Percentiles rank a stretch among this genome's conserved stretches.
These are phyloP conservation scores for Tretioscincus oriximinensis DNA, from an alignment of 2,113 vertebrate genomes.

Conservation along the genomic window DNA sequence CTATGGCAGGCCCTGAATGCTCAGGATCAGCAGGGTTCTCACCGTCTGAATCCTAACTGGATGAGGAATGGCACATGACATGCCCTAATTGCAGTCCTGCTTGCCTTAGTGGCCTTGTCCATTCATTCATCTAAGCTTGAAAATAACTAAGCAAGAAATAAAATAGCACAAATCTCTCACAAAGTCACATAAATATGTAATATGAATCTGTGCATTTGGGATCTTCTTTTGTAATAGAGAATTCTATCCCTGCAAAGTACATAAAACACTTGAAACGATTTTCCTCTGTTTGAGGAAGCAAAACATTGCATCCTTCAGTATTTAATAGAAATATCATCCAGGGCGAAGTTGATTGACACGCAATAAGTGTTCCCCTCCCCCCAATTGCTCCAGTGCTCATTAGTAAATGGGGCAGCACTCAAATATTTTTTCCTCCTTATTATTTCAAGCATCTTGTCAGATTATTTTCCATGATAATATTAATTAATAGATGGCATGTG, in stretches of 20 bases:
- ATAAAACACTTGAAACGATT: neutral
- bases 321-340: conserved; percentile 52
- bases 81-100: too few relatives aligned
- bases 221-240: conserved; percentile 46
- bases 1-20: too few relatives aligned
- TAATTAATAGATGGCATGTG: conserved; percentile 55
- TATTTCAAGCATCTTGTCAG: conserved; percentile 43
- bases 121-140: conserved; percentile 51
- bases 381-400: conserved; percentile 50
- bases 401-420: conserved; percentile 45
- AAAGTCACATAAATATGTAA: conserved; percentile 44
- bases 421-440: conserved; percentile 42
- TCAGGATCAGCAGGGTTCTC: too few relatives aligned
- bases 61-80: too few relatives aligned
- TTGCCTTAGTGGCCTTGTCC: neutral
- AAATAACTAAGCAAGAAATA: conserved; percentile 46
- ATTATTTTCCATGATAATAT: conserved; percentile 31
- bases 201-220: conserved; percentile 10
- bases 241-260: conserved; percentile 34
- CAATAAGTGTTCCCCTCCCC: conserved; percentile 32
- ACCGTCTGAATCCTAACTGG: too few relatives aligned
- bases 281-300: conserved; percentile 54
- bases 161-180: conserved; percentile 50
- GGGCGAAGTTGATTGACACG: conserved; percentile 48
- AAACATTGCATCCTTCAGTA: conserved; percentile 56